Percentiles rank a stretch among this genome's conserved stretches.
These are phyloP conservation scores for Dendrolimus houi DNA, from an alignment of 2,888 invertebrate genomes.

Conservation along the genomic window DNA sequence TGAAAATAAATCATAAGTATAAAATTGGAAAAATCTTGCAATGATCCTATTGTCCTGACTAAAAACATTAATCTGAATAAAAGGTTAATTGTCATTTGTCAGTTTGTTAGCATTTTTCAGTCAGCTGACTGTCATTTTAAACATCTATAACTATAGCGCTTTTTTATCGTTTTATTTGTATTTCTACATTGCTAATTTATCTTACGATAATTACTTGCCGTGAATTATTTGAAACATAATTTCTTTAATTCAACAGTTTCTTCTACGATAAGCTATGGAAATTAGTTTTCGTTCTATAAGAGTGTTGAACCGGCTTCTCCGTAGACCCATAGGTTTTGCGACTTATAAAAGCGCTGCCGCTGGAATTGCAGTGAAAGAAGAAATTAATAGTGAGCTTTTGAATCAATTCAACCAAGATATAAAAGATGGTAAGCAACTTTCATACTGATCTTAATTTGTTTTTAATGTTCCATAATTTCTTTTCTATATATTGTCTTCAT, in stretches of 20 bases:
- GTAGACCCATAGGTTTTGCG: conserved; percentile 34
- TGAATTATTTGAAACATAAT: not conserved
- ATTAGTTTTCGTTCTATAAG: conserved; percentile 37
- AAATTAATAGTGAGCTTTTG: conserved; percentile 42
- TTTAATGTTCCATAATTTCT: no score
- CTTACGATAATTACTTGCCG: not conserved
- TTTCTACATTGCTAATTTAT: not conserved
- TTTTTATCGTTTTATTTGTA: not conserved
- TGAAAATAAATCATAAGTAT: no score
- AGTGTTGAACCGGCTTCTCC: conserved; percentile 50
- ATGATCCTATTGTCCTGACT: not conserved
- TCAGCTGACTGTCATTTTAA: conserved; percentile 6
- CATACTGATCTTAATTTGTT: no score
- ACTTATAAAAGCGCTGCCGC: conserved; percentile 38
- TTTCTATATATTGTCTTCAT: no score
- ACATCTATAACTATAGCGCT: not conserved
- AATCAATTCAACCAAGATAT: conserved; percentile 52
- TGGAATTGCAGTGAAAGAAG: conserved; percentile 45
- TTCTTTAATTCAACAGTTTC: not conserved
- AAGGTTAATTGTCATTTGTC: not conserved
- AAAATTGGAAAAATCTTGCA: no score
- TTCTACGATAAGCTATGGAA: conserved; percentile 33
- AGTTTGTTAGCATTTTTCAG: not conserved
- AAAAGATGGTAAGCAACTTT: conserved; percentile 38
- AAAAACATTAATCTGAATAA: not conserved